A percentile compares a stretch with the other conserved stretches of the same genome.
These are phyloP conservation scores for Alligator mississippiensis DNA, from an alignment of 2,113 vertebrate genomes.

Conservation along the genomic window DNA sequence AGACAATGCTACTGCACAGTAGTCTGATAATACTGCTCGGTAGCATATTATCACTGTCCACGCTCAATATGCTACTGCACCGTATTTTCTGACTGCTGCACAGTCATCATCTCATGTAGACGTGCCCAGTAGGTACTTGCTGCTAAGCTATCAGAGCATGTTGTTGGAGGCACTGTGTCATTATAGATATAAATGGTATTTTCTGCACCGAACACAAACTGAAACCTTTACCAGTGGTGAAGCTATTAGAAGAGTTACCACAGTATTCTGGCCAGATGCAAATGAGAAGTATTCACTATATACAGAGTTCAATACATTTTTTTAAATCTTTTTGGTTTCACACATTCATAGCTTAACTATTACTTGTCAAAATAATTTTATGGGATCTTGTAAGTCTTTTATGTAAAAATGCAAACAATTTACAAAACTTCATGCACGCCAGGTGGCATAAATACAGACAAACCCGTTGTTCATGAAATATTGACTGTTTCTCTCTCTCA, in stretches of 20 bases:
- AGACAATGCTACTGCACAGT: too few species aligned
- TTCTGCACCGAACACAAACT: not conserved
- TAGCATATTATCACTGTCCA: too few species aligned
- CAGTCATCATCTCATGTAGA: too few species aligned
- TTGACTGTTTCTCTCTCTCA: conserved; percentile 29
- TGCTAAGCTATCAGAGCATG: not conserved
- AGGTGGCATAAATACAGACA: conserved; percentile 47
- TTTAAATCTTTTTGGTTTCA: not conserved
- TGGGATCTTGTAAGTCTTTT: conserved; percentile 28
- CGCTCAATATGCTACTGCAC: too few species aligned
- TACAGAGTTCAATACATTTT: not conserved
- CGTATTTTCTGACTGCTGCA: too few species aligned
- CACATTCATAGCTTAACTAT: conserved; percentile 30
- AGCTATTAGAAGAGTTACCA: not conserved
- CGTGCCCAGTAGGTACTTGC: too few species aligned
- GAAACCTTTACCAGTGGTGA: not conserved
- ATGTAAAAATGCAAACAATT: conserved; percentile 47
- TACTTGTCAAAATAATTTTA: conserved; percentile 51
- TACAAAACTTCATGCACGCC: conserved; percentile 37
- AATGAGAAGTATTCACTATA: not conserved
- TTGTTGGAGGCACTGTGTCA: not conserved
- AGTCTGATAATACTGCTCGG: too few species aligned
- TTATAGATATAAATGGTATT: not conserved
- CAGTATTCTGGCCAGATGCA: not conserved
- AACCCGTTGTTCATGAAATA: conserved; percentile 44